Evolutionary conservation across 2,797 vertebrate genomes (phyloP), one percentile per base, ranked within the genome.

Genomic region (Coendou prehensilis): DNA sequence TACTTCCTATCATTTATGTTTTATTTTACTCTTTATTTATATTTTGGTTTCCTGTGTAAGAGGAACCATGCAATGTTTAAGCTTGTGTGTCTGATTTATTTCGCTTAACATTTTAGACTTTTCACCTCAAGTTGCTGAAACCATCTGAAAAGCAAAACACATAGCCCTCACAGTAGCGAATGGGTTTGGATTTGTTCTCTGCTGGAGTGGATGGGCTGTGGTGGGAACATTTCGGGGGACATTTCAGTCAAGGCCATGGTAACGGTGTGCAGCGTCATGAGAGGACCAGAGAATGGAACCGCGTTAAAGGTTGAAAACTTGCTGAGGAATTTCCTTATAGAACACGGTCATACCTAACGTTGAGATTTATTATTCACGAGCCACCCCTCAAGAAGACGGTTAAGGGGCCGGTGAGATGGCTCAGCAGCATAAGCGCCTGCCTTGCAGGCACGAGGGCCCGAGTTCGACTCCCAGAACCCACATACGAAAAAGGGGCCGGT

Each of bases 281-380:
- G 3, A 45, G 28, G 57, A 30, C 47, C 47, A 17, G 47, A 78
- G 30, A 64, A 30, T 56, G 33, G 47, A 57, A 28, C 76, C 41
- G 59, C 7, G 50, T 33, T n/a, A 64, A 63, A 11, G 18, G 45
- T 61, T 85, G 67, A 88, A 75, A 85, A 7, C 23, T 96, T 94
- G 94, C 88, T 96, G 91, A 97, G 91, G 96, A 91, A 80, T 47
- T 9, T 79, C 45, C 52, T 61, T 96, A 94, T 76, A 84, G 17
- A 30, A 10, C 10, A 64, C 56, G 57, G 18, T 78, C 63, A 1
- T n/a, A 54, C 30, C 56, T 96, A 93, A 79, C 61, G 95, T 95
- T 92, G 54, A 87, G 54, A 95, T 93, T 96, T 91, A 84, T 95
- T 96, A 97, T 81, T 76, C 92, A 64, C 83, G 94, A 80, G 73